phyloP scores from a whole-genome alignment of 2,797 vertebrate species.

The Sebastes hopkinsi region DNA sequence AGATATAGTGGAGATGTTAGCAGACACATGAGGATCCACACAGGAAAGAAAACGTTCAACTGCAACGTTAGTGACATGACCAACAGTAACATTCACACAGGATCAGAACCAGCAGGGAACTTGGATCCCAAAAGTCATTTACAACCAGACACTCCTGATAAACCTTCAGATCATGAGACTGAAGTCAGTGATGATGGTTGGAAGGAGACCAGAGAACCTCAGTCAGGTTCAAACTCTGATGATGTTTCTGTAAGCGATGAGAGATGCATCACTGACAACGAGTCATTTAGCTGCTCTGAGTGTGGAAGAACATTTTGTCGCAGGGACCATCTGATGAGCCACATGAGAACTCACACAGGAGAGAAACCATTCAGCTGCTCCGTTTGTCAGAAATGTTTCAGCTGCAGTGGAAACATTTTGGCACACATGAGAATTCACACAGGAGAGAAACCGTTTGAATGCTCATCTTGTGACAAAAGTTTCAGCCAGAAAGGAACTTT shows the following conservation, averaged over 20 bases:
- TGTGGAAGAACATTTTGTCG: constrained; percentile 10
- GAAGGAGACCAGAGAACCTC: neutral
- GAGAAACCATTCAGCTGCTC: constrained; percentile 38
- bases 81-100: neutral
- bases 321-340: constrained; percentile 30
- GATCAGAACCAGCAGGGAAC: neutral
- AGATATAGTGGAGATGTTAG: constrained; percentile 34
- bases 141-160: neutral
- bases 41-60: neutral
- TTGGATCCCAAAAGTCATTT: neutral
- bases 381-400: constrained; percentile 9
- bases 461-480: neutral
- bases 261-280: neutral
- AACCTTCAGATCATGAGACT: neutral
- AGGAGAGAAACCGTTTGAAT: constrained; percentile 19
- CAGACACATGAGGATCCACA: constrained; percentile 53
- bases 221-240: neutral
- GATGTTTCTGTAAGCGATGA: accelerated
- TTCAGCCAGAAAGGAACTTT: constrained; percentile 14
- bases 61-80: accelerated
- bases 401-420: constrained; percentile 5
- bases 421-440: constrained; percentile 47
- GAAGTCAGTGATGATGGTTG: neutral
- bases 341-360: constrained; percentile 40
- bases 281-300: constrained; percentile 25